Evolutionary conservation across 1,140 invertebrate species (phyloP).

Genomic region (Andrena cerasifolii): DNA sequence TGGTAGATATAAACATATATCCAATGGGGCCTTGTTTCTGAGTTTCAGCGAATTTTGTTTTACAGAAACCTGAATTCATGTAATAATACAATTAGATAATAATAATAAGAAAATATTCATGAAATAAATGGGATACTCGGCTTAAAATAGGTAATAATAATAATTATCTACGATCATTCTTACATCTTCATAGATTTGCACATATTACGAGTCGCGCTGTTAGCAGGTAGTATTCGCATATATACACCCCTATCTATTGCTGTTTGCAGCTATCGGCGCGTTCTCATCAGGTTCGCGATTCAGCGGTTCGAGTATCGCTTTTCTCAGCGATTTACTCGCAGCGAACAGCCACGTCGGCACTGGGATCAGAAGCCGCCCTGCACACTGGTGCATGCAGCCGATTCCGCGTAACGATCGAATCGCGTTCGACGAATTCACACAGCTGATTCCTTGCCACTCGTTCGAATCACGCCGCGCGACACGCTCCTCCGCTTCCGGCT

Average conservation of each 20-base stretch:
- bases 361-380: conserved; percentile 22
- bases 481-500: conserved; percentile 31
- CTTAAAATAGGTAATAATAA: too few species aligned
- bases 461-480: conserved; percentile 38
- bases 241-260: not conserved
- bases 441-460: conserved; percentile 42
- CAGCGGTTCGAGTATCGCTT: conserved; percentile 47
- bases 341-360: conserved; percentile 59
- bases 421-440: conserved; percentile 54
- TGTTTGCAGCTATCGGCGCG: conserved; percentile 7
- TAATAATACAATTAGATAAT: too few species aligned
- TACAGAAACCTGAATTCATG: too few species aligned
- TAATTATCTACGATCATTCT: too few species aligned
- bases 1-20: too few species aligned
- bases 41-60: too few species aligned
- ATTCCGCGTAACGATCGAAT: conserved; percentile 17
- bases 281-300: conserved; percentile 5
- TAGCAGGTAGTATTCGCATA: too few species aligned
- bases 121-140: too few species aligned
- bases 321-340: conserved; percentile 58
- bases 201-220: too few species aligned
- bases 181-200: too few species aligned
- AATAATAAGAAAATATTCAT: too few species aligned
- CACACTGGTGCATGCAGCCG: conserved; percentile 48
- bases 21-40: too few species aligned